Percentiles rank a stretch among this genome's conserved stretches.
phyloP scores from a whole-genome alignment of 1,140 invertebrate genomes.

The Dendroctonus ponderosae region DNA sequence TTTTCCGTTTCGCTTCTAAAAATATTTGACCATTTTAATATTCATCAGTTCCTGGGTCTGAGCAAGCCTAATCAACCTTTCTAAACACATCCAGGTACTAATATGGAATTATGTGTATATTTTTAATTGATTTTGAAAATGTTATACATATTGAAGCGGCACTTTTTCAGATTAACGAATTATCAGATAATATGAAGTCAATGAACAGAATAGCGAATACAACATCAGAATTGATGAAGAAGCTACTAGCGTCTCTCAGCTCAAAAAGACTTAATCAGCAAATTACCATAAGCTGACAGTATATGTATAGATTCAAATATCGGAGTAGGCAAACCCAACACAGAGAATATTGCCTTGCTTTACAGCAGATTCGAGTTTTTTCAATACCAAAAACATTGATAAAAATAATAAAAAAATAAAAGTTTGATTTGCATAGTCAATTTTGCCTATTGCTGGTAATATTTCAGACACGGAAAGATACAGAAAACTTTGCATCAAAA shows the following conservation, averaged over 20 bases:
- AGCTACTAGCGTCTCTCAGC: constrained; percentile 22
- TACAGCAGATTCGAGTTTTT: background rate
- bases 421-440: background rate
- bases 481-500: background rate
- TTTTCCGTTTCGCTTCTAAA: too few relatives aligned
- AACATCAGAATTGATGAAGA: constrained; percentile 39
- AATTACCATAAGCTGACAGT: constrained; percentile 15
- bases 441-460: background rate
- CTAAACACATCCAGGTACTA: too few relatives aligned
- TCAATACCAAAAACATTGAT: background rate
- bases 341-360: background rate
- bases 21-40: too few relatives aligned
- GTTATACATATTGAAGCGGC: background rate
- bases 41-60: too few relatives aligned
- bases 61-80: too few relatives aligned
- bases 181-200: constrained; percentile 52
- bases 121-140: too few relatives aligned
- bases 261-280: constrained; percentile 8
- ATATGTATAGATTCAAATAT: background rate
- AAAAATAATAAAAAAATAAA: too few relatives aligned
- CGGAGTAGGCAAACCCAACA: background rate
- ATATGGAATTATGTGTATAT: too few relatives aligned
- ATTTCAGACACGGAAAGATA: background rate
- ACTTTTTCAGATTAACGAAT: constrained; percentile 54
- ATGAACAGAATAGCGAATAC: constrained; percentile 54